These are phyloP conservation scores for Orientallactaga bullata DNA, from an alignment of 2,113 vertebrate species.

Conservation along the genomic window DNA sequence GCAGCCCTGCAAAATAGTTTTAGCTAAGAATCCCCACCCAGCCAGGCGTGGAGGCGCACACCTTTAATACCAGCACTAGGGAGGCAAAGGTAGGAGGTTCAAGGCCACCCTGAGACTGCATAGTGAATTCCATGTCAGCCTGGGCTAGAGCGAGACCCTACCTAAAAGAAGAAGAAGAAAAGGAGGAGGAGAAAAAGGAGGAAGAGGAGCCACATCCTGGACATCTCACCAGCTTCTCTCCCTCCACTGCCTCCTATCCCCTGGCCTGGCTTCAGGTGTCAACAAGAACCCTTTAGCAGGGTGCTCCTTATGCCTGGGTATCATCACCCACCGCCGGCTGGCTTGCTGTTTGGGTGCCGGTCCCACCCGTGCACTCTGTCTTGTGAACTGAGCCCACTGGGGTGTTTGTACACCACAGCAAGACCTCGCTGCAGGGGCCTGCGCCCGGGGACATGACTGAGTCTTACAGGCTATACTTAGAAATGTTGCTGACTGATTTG, in stretches of 20 bases:
- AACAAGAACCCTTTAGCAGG: background rate
- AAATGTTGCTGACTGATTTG: background rate
- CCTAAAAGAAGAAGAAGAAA: too few relatives aligned
- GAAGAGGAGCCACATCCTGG: background rate
- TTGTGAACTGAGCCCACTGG: background rate
- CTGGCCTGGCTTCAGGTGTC: background rate
- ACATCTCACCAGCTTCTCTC: too few relatives aligned
- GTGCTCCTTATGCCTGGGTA: fast-evolving
- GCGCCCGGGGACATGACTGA: background rate
- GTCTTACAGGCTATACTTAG: background rate
- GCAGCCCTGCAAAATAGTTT: background rate
- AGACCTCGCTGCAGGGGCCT: background rate
- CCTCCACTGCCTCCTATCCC: background rate
- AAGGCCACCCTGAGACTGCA: too few relatives aligned
- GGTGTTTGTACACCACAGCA: background rate
- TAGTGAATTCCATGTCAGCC: too few relatives aligned
- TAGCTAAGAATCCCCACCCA: background rate
- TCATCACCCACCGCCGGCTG: background rate
- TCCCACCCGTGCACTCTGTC: fast-evolving
- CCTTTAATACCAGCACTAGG: too few relatives aligned
- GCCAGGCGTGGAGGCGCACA: too few relatives aligned
- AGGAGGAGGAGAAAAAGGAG: too few relatives aligned
- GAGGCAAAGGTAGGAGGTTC: too few relatives aligned
- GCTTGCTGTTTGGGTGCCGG: background rate
- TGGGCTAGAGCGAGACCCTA: too few relatives aligned